Base-by-base conservation (phyloP, 2,113 vertebrate genomes). In the Neofelis nebulosa region DNA sequence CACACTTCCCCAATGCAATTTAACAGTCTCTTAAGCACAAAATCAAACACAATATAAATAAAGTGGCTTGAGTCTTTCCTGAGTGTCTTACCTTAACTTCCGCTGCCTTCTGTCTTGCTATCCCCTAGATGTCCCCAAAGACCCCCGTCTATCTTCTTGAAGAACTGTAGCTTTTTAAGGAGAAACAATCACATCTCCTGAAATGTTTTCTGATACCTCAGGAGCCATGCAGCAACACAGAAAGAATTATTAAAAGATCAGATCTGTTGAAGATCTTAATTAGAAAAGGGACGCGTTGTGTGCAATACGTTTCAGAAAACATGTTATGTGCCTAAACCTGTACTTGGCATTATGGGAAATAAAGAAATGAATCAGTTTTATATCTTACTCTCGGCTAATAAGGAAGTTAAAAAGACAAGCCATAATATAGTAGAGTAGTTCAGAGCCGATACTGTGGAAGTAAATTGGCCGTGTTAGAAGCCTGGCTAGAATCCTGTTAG, bases 1-100 rank as follows among this genome's bases (percentile, higher is more conserved):
- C 82, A 94, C 31, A 84, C 65, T 73, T 79, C 78, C 88, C 95
- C 48, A n/a, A 63, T 96, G 83, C 93, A 95, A 68, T 97, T 97
- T 97, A 98, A 97, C 95, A 97, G 96, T 94, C 96, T 97, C 88
- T 76, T 95, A 97, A 94, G 92, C 97, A 97, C 97, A 95, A 96
- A 98, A 98, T 97, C 97, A 96, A 98, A 98, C 73, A 92, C 68
- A 86, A 96, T 94, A 93, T 79, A 94, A 97, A 97, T 80, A 96
- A 97, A 94, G 85, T 83, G 90, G 73, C 76, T 90, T 9, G 0
- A 82, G 84, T 85, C 78, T 90, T 91, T 91, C 50, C 78, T 85
- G 73, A 79, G 12, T 88, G 63, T 89, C 96, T 96, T 55, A 94
- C 81, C 95, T 91, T 93, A 45, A 87, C 66, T 96, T 93, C 76